phyloP scores from a whole-genome alignment of 1,140 invertebrate genomes.

The Neuroterus valhalla region DNA sequence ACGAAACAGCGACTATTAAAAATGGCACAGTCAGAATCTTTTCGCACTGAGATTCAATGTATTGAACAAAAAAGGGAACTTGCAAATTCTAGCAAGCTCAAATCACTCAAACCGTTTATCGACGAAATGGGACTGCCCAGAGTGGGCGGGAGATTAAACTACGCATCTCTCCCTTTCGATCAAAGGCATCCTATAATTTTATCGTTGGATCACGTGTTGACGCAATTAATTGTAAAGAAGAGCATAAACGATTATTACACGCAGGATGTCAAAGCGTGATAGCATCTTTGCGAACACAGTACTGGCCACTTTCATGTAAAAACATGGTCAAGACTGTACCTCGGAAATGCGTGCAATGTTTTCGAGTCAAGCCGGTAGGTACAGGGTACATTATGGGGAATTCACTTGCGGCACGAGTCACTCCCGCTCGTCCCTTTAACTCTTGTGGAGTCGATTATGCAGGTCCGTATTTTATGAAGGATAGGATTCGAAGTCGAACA shows the following conservation, averaged over 20 bases:
- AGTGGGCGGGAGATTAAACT: constrained; percentile 42
- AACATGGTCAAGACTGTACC: constrained; percentile 36
- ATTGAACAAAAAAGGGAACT: not conserved
- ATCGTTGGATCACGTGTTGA: constrained; percentile 42
- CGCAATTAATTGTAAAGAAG: constrained; percentile 49
- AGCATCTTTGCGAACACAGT: constrained; percentile 37
- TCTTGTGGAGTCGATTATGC: constrained; percentile 47
- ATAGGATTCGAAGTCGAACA: constrained; percentile 45
- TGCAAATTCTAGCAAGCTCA: not conserved
- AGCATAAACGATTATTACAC: constrained; percentile 50
- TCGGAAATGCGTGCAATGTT: constrained; percentile 44
- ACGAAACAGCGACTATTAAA: not conserved
- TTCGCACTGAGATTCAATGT: not conserved
- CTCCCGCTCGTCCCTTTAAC: constrained; percentile 48
- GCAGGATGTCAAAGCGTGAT: too few relatives aligned
- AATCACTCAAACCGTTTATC: constrained; percentile 1
- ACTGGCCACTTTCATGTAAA: too few relatives aligned
- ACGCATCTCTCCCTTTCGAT: constrained; percentile 35
- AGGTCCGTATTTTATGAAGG: constrained; percentile 41
- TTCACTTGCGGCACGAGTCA: constrained; percentile 42
- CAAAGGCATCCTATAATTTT: too few relatives aligned
- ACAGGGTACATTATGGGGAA: constrained; percentile 43
- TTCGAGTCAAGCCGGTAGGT: constrained; percentile 34
- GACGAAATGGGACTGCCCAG: constrained; percentile 45
- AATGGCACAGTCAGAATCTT: not conserved